Evolutionary conservation across 1,140 invertebrate species (phyloP).

Genomic region (Xylocopa sonorina): DNA sequence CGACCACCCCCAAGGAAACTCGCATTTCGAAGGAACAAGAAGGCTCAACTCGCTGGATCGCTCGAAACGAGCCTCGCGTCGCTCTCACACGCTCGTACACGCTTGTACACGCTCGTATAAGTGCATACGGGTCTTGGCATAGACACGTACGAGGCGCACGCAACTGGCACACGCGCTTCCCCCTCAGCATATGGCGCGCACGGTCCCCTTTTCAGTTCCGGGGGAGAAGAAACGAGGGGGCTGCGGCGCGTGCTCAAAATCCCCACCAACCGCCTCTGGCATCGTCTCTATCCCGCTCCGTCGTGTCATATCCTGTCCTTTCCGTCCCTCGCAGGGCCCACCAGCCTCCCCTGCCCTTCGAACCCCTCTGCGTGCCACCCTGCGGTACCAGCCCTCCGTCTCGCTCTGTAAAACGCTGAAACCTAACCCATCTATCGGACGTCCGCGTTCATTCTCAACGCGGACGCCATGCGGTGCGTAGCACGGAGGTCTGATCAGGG

Average conservation of each 20-base stretch:
- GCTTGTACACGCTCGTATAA: slow-evolving; percentile 1
- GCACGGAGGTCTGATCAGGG: slow-evolving; percentile 63
- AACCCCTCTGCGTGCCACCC: slow-evolving; percentile 29
- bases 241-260: slow-evolving; percentile 80
- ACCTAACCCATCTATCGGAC: slow-evolving; percentile 79
- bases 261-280: slow-evolving; percentile 73
- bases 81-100: neutral
- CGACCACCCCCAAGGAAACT: too few species aligned
- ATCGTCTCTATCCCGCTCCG: too few species aligned
- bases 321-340: too few species aligned
- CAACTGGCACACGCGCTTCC: slow-evolving; percentile 68
- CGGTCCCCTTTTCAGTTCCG: slow-evolving; percentile 71
- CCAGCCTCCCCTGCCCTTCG: slow-evolving; percentile 24
- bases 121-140: neutral
- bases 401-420: slow-evolving; percentile 67
- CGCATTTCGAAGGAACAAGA: too few species aligned
- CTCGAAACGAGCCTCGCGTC: neutral
- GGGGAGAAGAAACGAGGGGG: slow-evolving; percentile 72
- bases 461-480: slow-evolving; percentile 80
- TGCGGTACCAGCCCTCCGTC: slow-evolving; percentile 36
- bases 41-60: slow-evolving; percentile 22
- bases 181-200: slow-evolving; percentile 75
- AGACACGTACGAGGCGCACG: slow-evolving; percentile 49
- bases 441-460: slow-evolving; percentile 79
- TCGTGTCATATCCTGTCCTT: too few species aligned